Conservation (phyloP, 1,140 invertebrate genomes). For the Cyphomyrmex costatus region DNA sequence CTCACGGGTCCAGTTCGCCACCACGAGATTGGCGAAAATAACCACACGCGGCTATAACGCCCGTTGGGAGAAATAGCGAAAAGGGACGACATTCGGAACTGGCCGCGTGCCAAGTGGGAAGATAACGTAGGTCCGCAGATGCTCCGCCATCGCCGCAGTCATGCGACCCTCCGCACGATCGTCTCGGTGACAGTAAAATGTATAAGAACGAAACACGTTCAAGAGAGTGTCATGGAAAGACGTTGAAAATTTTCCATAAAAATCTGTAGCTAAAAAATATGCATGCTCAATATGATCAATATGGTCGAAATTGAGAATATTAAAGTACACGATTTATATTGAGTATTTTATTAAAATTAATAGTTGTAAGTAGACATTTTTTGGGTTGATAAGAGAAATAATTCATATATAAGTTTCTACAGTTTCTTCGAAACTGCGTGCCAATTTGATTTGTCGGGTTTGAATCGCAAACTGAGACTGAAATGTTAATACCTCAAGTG, state of each 20-base stretch:
- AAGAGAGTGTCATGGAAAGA: neutral
- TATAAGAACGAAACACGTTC: neutral
- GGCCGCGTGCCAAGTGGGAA: conserved; percentile 74
- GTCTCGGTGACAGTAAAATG: neutral
- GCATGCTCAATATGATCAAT: neutral
- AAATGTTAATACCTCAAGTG: too few relatives aligned
- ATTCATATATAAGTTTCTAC: too few relatives aligned
- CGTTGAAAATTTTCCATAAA: neutral
- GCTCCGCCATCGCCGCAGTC: conserved; percentile 36
- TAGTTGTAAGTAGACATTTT: too few relatives aligned
- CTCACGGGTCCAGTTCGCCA: conserved; percentile 29
- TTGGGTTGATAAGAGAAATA: too few relatives aligned
- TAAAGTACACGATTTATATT: neutral
- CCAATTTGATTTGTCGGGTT: too few relatives aligned
- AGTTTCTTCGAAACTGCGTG: too few relatives aligned
- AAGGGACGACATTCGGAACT: conserved; percentile 71
- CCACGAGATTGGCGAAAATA: conserved; percentile 70
- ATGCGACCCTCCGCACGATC: neutral
- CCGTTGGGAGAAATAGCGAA: conserved; percentile 67
- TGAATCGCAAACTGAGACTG: too few relatives aligned
- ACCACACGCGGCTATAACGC: conserved; percentile 67
- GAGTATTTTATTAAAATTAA: neutral
- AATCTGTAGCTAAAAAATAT: neutral
- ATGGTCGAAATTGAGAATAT: neutral
- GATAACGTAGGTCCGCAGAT: conserved; percentile 72